phyloP scores from a whole-genome alignment of 2,888 invertebrate genomes.

The Elaeidobius kamerunicus region DNA sequence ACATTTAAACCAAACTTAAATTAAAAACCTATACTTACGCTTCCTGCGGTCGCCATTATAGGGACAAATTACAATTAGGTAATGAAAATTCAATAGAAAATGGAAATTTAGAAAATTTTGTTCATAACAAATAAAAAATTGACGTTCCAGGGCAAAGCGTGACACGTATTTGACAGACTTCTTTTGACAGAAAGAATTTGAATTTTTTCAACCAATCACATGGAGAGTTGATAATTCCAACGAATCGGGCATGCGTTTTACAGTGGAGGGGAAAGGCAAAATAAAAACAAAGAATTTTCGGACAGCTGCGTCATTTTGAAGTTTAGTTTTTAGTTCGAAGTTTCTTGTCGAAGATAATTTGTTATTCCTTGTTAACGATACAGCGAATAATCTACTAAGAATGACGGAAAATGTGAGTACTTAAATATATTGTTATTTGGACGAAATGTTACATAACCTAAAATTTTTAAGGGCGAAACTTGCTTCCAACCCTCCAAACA shows the following conservation, averaged over 20 bases:
- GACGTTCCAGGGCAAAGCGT: slow-evolving; percentile 32
- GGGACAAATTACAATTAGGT: slow-evolving; percentile 21
- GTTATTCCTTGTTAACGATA: slow-evolving; percentile 8
- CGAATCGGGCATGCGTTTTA: neutral
- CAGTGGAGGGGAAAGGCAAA: slow-evolving; percentile 22
- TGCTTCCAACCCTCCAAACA: slow-evolving; percentile 6
- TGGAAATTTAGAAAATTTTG: slow-evolving; percentile 32
- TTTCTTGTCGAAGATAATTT: slow-evolving; percentile 4
- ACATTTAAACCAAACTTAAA: slow-evolving; percentile 5
- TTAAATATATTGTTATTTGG: neutral
- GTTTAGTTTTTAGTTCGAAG: neutral
- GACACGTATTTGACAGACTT: slow-evolving; percentile 13
- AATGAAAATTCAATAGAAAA: slow-evolving; percentile 21
- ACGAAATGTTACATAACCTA: slow-evolving; percentile 14
- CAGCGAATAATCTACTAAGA: neutral
- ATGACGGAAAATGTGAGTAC: slow-evolving; percentile 35
- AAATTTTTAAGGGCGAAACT: slow-evolving; percentile 24
- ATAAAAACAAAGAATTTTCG: slow-evolving; percentile 19
- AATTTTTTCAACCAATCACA: slow-evolving; percentile 33
- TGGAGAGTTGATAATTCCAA: no score
- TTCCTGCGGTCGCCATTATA: slow-evolving; percentile 35
- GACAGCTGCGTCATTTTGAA: slow-evolving; percentile 9
- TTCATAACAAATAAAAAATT: slow-evolving; percentile 38
- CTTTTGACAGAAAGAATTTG: slow-evolving; percentile 38
- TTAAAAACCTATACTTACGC: slow-evolving; percentile 33